Percentiles rank a stretch among this genome's conserved stretches.
phyloP scores from a whole-genome alignment of 2,113 vertebrate genomes.

The Panthera tigris region DNA sequence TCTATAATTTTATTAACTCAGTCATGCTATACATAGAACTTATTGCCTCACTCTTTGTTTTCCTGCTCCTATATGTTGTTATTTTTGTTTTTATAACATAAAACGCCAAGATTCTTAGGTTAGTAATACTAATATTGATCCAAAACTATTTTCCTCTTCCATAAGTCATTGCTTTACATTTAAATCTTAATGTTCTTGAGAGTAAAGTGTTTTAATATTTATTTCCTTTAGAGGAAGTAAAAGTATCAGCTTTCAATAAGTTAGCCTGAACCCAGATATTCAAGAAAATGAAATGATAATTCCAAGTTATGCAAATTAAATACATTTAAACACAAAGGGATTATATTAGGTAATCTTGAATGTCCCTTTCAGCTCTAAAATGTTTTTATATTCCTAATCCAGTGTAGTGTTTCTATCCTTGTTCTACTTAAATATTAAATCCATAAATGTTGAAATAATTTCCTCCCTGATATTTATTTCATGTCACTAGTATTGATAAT shows the following conservation, averaged over 20 bases:
- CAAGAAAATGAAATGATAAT: slow-evolving; percentile 46
- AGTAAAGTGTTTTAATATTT: slow-evolving; percentile 22
- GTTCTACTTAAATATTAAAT: neutral
- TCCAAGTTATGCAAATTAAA: slow-evolving; percentile 12
- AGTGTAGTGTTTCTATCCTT: neutral
- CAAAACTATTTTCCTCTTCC: neutral
- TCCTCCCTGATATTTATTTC: neutral
- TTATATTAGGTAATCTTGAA: neutral
- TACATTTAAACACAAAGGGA: neutral
- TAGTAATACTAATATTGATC: neutral
- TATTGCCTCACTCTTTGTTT: neutral
- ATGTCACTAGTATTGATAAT: neutral
- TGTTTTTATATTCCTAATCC: neutral
- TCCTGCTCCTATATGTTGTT: neutral
- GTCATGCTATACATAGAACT: neutral
- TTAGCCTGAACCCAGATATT: neutral
- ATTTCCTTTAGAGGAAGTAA: slow-evolving; percentile 34
- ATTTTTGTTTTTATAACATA: neutral
- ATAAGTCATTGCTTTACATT: neutral
- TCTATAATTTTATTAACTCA: slow-evolving; percentile 46
- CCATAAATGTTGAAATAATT: slow-evolving; percentile 8
- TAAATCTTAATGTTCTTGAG: neutral
- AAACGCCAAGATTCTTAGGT: slow-evolving; percentile 16
- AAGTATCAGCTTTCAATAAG: slow-evolving; percentile 17
- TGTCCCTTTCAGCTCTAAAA: neutral